These are phyloP conservation scores for Goniozus legneri DNA, from an alignment of 1,140 invertebrate genomes.

Conservation along the genomic window DNA sequence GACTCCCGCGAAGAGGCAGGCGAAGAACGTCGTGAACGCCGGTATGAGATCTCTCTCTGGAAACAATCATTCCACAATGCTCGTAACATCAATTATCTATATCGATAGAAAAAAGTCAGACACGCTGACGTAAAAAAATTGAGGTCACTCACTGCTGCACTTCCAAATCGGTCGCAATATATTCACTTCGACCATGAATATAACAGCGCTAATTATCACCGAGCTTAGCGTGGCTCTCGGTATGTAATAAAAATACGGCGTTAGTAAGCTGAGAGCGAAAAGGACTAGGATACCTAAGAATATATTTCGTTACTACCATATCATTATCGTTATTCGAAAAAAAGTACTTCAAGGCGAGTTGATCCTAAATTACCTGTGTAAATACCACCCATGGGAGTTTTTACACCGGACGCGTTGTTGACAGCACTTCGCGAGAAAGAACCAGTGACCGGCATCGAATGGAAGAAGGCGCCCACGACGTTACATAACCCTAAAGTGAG, in stretches of 20 bases:
- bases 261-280: constrained; percentile 69
- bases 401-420: constrained; percentile 69
- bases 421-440: constrained; percentile 70
- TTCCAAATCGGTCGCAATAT: constrained; percentile 72
- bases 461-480: constrained; percentile 67
- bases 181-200: constrained; percentile 78
- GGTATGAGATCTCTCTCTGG: constrained; percentile 76
- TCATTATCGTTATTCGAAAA: background rate
- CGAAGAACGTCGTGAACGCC: constrained; percentile 67
- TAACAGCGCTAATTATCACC: constrained; percentile 81
- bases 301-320: background rate
- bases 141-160: constrained; percentile 68
- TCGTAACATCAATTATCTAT: too few relatives aligned
- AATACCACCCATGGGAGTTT: constrained; percentile 66
- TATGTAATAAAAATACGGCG: constrained; percentile 79
- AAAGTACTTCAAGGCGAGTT: background rate
- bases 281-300: constrained; percentile 64
- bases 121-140: constrained; percentile 3
- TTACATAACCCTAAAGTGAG: constrained; percentile 64
- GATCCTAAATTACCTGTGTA: constrained; percentile 49
- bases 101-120: constrained; percentile 20
- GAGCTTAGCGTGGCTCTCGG: constrained; percentile 74
- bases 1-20: constrained; percentile 71
- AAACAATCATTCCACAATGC: too few relatives aligned
- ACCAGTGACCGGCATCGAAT: constrained; percentile 69